Evolutionary conservation across 2,888 invertebrate species (phyloP).

Genomic region (Macaria notata): DNA sequence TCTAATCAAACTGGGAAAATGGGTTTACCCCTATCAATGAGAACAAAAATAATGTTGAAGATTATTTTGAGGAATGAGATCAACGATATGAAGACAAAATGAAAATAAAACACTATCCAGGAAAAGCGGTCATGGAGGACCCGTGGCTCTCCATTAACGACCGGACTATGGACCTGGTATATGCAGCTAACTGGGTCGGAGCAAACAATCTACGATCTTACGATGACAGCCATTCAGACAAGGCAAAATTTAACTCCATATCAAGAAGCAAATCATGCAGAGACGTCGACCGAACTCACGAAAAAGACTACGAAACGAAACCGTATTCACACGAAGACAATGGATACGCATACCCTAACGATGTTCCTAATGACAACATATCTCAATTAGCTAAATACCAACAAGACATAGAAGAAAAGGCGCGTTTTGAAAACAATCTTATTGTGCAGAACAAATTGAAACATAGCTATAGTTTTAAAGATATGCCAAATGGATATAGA

Average conservation of each 20-base stretch:
- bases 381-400: constrained; percentile 84
- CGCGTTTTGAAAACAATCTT: constrained; percentile 77
- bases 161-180: constrained; percentile 88
- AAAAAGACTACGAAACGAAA: constrained; percentile 58
- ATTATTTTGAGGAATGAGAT: constrained; percentile 4
- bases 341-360: constrained; percentile 56
- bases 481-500: constrained; percentile 83
- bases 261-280: constrained; percentile 77
- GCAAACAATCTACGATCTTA: constrained; percentile 81
- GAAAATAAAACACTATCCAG: constrained; percentile 93
- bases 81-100: constrained; percentile 68
- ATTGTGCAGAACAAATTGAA: constrained; percentile 78
- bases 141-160: constrained; percentile 85
- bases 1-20: constrained; percentile 44
- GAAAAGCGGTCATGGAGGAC: constrained; percentile 91
- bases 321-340: constrained; percentile 59
- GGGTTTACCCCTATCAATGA: constrained; percentile 40
- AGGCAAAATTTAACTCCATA: constrained; percentile 70
- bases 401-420: constrained; percentile 81
- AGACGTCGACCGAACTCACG: constrained; percentile 65
- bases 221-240: constrained; percentile 56
- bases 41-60: constrained; percentile 11
- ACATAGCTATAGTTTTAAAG: constrained; percentile 82
- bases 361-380: constrained; percentile 68
- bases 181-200: constrained; percentile 93